A percentile compares a stretch with the other conserved stretches of the same genome.
Evolutionary conservation across 2,797 vertebrate genomes (phyloP).

Genomic region (Rousettus madagascariensis): DNA sequence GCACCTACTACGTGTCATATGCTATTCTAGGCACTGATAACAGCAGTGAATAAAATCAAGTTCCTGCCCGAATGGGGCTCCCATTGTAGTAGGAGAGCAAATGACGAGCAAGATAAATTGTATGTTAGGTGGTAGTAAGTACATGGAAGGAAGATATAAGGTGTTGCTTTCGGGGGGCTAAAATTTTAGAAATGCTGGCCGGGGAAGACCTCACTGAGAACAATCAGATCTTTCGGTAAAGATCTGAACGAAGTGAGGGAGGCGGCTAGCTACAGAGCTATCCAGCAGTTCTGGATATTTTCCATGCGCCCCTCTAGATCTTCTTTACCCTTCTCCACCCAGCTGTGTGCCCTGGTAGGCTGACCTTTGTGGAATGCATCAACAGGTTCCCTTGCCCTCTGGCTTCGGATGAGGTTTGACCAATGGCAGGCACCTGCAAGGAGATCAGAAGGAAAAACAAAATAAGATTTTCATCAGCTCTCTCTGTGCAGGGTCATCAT

Average conservation of each 20-base stretch:
- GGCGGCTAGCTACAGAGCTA: neutral
- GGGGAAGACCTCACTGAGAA: neutral
- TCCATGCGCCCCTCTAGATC: neutral
- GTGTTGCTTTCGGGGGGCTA: neutral
- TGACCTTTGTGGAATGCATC: constrained; percentile 65
- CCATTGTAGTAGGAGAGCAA: neutral
- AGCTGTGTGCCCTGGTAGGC: constrained; percentile 34
- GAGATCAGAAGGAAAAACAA: constrained; percentile 52
- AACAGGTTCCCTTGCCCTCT: constrained; percentile 39
- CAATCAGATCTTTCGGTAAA: neutral
- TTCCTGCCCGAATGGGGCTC: neutral
- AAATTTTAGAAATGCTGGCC: constrained; percentile 16
- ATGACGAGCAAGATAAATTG: neutral
- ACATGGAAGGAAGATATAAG: neutral
- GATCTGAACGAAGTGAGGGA: constrained; percentile 2
- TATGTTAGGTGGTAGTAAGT: neutral
- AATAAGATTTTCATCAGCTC: neutral
- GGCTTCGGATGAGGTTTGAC: constrained; percentile 47
- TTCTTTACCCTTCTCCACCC: constrained; percentile 14
- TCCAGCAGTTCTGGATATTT: neutral
- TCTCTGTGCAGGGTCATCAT: neutral
- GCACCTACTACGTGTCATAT: neutral
- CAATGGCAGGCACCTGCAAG: constrained; percentile 66
- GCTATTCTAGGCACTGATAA: neutral
- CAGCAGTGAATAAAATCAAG: constrained; percentile 9